A percentile compares a stretch with the other conserved stretches of the same genome.
Evolutionary conservation across 2,888 invertebrate species (phyloP).

Genomic region (Lepidochitona cinerea): DNA sequence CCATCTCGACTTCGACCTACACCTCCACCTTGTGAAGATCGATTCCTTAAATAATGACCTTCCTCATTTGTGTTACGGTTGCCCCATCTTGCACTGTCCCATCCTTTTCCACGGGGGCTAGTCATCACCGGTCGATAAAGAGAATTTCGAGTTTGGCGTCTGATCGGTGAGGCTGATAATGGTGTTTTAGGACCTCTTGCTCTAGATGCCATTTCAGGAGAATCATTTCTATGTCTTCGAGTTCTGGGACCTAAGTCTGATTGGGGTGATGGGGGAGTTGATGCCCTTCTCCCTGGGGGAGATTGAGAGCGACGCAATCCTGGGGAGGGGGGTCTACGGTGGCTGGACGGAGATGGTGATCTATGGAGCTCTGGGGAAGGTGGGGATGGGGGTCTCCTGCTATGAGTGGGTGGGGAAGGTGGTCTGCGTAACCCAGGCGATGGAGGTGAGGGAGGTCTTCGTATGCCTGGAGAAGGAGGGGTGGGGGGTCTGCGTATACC

Average conservation of each 20-base stretch:
- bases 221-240: not conserved
- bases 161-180: not conserved
- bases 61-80: not conserved
- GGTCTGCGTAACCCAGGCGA: not conserved
- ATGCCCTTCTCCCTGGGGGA: not conserved
- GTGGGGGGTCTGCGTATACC: not conserved
- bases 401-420: not conserved
- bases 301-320: not conserved
- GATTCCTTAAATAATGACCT: not conserved
- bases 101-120: not conserved
- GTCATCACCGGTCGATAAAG: not conserved
- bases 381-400: not conserved
- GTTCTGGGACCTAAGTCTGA: not conserved
- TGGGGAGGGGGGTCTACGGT: not conserved
- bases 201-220: not conserved
- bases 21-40: not conserved
- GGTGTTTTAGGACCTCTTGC: not conserved
- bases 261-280: not conserved
- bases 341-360: not conserved
- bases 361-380: not conserved
- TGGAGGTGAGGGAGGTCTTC: not conserved
- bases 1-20: not conserved
- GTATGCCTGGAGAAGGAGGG: not conserved
- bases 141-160: not conserved
- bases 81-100: not conserved